Base-by-base conservation (phyloP, 2,113 vertebrate genomes). In the Hemicordylus capensis region DNA sequence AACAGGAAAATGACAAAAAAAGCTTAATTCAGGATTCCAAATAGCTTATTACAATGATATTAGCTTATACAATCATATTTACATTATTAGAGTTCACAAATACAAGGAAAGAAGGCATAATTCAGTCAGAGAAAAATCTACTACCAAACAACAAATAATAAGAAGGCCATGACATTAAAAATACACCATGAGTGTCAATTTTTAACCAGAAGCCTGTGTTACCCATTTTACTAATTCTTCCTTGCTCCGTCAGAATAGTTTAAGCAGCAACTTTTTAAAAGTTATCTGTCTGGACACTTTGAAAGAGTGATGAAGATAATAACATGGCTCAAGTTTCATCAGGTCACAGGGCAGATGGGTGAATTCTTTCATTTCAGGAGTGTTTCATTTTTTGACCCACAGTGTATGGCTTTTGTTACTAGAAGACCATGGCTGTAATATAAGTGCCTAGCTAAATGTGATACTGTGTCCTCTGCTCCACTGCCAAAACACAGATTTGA, bases 281-380 rank as follows among this genome's bases (percentile, higher is more conserved):
- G 89, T 70, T 8, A 90, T 87, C 39, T 37, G 17, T 54, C 86
- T 87, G 48, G 24, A 76, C 1, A 83, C 31, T 28, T n/a, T 73
- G 76, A 73, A 22, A 83, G 26, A 85, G 83, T 85, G 72, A 54
- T 48, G 88, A 94, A 85, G 24, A 81, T 48, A 77, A 34, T 89
- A 77, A 82, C 94, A 95, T 93, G 93, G 93, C 89, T 90, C 93
- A 94, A 95, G 93, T 94, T 93, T 93, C 92, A 90, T 90, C 85
- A 87, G 88, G 92, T 93, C 94, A 95, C 89, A 83, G 91, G 89
- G 88, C 76, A 89, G 89, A 85, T 93, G 93, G 94, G 90, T 90
- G 85, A 85, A 92, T 84, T 89, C 92, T 89, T 95, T 94, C 93
- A 81, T 95, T 95, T 94, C 94, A 93, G 89, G 90, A 93, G 75